These are phyloP conservation scores for Ceratina calcarata DNA, from an alignment of 1,140 invertebrate genomes.

Conservation along the genomic window DNA sequence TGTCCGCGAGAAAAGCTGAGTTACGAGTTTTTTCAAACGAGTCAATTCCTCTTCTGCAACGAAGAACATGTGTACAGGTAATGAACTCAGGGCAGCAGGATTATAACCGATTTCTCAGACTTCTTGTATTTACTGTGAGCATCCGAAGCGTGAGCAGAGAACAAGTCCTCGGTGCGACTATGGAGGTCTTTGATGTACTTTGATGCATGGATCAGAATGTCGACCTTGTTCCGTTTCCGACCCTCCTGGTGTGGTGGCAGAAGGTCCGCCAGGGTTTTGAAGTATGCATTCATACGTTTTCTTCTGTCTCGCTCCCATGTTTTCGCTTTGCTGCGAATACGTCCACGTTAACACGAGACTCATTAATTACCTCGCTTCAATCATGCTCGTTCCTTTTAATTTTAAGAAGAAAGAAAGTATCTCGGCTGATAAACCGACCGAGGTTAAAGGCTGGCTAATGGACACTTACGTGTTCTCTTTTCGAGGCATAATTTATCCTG, in stretches of 20 bases:
- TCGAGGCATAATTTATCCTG: conserved; percentile 77
- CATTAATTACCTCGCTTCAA: neutral
- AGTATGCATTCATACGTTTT: conserved; percentile 80
- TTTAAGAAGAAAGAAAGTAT: neutral
- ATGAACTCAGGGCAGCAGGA: neutral
- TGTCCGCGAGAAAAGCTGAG: conserved; percentile 75
- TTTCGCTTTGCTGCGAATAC: conserved; percentile 76
- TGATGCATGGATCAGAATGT: conserved; percentile 78
- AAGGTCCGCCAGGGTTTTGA: conserved; percentile 78
- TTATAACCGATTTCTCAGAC: neutral
- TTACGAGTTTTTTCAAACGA: conserved; percentile 75
- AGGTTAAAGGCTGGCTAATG: conserved; percentile 35
- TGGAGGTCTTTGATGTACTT: conserved; percentile 81
- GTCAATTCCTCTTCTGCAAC: conserved; percentile 75
- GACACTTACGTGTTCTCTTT: conserved; percentile 77
- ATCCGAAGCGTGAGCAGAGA: conserved; percentile 73
- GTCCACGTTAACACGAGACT: neutral
- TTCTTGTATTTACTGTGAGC: conserved; percentile 71
- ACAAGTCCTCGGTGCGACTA: conserved; percentile 75
- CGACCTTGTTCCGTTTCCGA: conserved; percentile 79
- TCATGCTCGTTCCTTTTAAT: neutral
- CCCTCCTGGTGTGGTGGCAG: conserved; percentile 80
- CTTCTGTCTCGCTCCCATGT: conserved; percentile 81
- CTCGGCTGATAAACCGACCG: neutral
- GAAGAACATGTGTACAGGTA: conserved; percentile 6